Evolutionary conservation across 1,140 invertebrate species (phyloP), one percentile per base, ranked within the genome.

Genomic region (Grapholita molesta): DNA sequence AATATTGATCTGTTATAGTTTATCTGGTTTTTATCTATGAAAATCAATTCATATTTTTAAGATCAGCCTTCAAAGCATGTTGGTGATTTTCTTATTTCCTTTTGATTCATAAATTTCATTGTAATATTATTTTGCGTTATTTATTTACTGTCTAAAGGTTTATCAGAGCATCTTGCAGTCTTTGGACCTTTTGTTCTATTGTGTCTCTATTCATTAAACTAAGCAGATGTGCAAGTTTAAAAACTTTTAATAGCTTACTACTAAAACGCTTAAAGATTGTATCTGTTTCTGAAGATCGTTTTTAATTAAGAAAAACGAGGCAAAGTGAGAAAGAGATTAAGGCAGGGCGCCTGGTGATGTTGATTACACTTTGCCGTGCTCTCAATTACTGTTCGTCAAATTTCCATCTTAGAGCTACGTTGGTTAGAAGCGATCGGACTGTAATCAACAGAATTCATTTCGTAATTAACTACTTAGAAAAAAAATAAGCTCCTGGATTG

Each of bases 231-330:
- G 5, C 24, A 57, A 28, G 25, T 28, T 28, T 23, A 11, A n/a
- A n/a, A 25, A 61, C 55, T 61, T 61, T 61, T 61, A 61, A 61
- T 18, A 61, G 55, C 28, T 28, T 15, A 57, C 11, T 25, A 57
- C 28, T 57, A 57, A 61, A 9, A 61, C 18, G 24, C 18, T 21
- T n/a, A 28, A 61, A 61, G 25, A 30, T 61, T 61, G 55, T 61
- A 28, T 30, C 55, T 32, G 53, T 57, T 61, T 61, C 9, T 61
- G 0, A 61, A 61, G 55, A 32, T 28, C n/a, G 25, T 61, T 61
- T 55, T 57, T 61, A 32, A 61, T 61, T 61, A 61, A 15, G 55
- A 15, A 61, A 30, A 61, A 48, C 8, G 42, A 12, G 25, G 25
- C 11, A n/a, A 61, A 61, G 55, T 28, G 53, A 23, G 53, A 57